Conservation (phyloP, 1,140 invertebrate species). For the Anthonomus grandis region DNA sequence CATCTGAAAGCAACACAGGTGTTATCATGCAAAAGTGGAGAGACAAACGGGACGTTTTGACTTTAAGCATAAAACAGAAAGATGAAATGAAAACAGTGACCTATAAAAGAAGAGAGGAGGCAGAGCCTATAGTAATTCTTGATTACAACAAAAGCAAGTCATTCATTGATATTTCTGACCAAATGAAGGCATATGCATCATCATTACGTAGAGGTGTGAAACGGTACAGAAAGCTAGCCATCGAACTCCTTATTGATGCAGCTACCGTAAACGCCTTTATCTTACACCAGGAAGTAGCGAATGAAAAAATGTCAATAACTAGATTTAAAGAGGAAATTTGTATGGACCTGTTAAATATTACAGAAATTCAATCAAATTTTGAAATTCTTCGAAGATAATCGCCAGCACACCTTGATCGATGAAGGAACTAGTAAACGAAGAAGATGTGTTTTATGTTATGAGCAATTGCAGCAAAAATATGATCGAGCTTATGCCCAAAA, state of each 20-base stretch:
- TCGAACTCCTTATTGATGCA: slow-evolving; percentile 33
- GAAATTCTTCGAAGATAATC: too few species aligned
- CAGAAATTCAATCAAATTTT: too few species aligned
- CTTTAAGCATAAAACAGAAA: slow-evolving; percentile 41
- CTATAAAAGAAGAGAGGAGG: background rate
- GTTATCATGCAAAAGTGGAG: slow-evolving; percentile 47
- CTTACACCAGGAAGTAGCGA: too few species aligned
- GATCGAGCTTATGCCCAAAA: too few species aligned
- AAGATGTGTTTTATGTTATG: too few species aligned
- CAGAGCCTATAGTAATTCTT: background rate
- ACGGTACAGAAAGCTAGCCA: slow-evolving; percentile 43
- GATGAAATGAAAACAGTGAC: slow-evolving; percentile 22
- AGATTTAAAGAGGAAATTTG: too few species aligned
- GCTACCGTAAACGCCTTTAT: slow-evolving; percentile 15
- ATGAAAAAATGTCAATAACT: too few species aligned
- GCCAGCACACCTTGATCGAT: too few species aligned
- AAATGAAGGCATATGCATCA: slow-evolving; percentile 43
- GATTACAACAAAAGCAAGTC: slow-evolving; percentile 15
- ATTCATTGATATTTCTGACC: slow-evolving; percentile 31
- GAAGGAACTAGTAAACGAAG: too few species aligned
- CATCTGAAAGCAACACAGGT: slow-evolving; percentile 29
- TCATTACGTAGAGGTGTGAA: slow-evolving; percentile 40
- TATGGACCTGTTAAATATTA: too few species aligned
- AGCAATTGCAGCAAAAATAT: too few species aligned
- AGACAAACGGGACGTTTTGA: slow-evolving; percentile 45